Conservation (phyloP, 2,888 invertebrate genomes). For the Limnephilus auricula region DNA sequence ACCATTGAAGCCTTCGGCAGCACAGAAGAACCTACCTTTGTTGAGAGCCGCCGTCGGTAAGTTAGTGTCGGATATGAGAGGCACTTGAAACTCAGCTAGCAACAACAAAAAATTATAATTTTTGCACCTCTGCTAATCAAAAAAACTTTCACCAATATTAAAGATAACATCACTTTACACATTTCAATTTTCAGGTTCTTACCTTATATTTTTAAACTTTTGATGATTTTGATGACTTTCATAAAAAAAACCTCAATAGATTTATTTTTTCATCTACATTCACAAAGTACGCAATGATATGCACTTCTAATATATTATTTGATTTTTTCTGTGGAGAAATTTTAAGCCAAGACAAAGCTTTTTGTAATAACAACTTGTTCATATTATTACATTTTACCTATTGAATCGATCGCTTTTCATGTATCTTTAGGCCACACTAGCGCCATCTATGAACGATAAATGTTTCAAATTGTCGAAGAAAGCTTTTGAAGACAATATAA, state of each 20-base stretch:
- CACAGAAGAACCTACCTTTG: background rate
- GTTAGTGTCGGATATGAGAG: background rate
- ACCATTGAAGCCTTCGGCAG: background rate
- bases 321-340: background rate
- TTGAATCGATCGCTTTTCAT: background rate
- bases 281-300: too few species aligned
- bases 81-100: background rate
- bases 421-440: background rate
- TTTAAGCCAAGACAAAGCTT: background rate
- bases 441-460: slow-evolving; percentile 18
- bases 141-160: background rate
- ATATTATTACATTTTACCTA: too few species aligned
- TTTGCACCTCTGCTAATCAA: background rate
- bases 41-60: background rate
- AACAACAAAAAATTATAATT: too few species aligned
- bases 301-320: too few species aligned
- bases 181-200: background rate
- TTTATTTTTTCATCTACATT: too few species aligned
- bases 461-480: background rate
- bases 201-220: background rate
- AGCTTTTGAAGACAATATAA: background rate
- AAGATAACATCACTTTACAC: background rate
- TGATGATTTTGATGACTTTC: background rate
- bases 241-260: too few species aligned
- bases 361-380: background rate